phyloP scores from a whole-genome alignment of 1,140 invertebrate genomes.

The Eumeta japonica region DNA sequence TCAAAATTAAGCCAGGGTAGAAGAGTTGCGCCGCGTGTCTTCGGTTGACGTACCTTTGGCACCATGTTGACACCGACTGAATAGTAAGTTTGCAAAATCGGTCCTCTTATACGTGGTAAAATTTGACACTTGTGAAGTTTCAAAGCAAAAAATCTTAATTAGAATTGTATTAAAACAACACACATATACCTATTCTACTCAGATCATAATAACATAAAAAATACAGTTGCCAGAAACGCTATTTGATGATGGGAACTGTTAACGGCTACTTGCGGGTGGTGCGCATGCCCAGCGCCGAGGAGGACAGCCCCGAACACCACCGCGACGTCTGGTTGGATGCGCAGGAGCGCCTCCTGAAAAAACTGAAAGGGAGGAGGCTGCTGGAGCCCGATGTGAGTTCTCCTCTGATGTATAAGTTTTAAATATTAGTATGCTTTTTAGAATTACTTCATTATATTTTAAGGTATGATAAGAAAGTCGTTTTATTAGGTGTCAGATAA shows the following conservation, averaged over 20 bases:
- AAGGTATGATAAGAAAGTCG: not conserved
- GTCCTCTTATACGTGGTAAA: no score
- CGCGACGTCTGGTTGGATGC: constrained; percentile 28
- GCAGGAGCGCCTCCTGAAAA: constrained; percentile 32
- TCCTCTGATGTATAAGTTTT: not conserved
- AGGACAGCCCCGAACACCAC: constrained; percentile 33
- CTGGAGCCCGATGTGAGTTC: constrained; percentile 51
- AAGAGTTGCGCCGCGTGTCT: no score
- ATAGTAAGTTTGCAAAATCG: no score
- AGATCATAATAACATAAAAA: no score
- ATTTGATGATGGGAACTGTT: constrained; percentile 66
- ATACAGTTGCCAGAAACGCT: constrained; percentile 44
- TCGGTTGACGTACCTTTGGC: no score
- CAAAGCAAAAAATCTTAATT: no score
- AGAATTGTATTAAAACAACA: no score
- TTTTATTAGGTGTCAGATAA: not conserved
- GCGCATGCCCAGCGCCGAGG: constrained; percentile 40
- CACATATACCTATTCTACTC: no score
- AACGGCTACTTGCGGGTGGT: constrained; percentile 69
- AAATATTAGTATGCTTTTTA: not conserved
- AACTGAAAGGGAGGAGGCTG: constrained; percentile 41
- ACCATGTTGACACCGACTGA: no score
- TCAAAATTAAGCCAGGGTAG: no score
- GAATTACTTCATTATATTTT: not conserved
- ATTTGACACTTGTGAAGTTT: no score